A percentile compares a stretch with the other conserved stretches of the same genome.
phyloP scores from a whole-genome alignment of 2,113 vertebrate genomes.

The Atlantisia rogersi region DNA sequence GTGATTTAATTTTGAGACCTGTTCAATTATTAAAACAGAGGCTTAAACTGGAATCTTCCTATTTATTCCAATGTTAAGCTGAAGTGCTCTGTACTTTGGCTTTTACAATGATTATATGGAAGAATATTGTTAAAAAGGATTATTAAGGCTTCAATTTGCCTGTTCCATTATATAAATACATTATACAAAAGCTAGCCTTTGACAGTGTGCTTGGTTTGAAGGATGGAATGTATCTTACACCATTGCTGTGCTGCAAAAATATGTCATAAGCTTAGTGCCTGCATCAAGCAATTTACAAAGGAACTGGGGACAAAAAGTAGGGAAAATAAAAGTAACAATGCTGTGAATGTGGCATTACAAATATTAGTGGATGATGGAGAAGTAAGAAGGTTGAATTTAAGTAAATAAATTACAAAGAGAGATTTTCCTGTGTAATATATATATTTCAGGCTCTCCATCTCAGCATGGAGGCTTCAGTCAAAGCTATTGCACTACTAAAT shows the following conservation, averaged over 20 bases:
- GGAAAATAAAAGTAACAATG: not conserved
- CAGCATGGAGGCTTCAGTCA: not conserved
- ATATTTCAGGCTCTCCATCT: not conserved
- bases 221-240: not conserved
- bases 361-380: not conserved
- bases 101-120: not conserved
- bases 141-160: not conserved
- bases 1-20: slow-evolving; percentile 39
- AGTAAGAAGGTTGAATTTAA: not conserved
- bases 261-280: not conserved
- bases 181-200: not conserved
- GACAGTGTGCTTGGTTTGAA: not conserved
- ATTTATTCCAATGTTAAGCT: slow-evolving; percentile 32
- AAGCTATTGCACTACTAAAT: not conserved
- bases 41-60: slow-evolving; percentile 18
- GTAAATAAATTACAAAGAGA: not conserved
- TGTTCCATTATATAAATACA: not conserved
- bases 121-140: not conserved
- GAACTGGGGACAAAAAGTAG: not conserved
- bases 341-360: not conserved
- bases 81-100: not conserved
- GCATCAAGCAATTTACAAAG: not conserved
- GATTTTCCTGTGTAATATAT: not conserved
- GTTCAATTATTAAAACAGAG: slow-evolving; percentile 70
- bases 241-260: not conserved